These are phyloP conservation scores for Eulemur rufifrons DNA, from an alignment of 2,113 vertebrate genomes.

Conservation along the genomic window DNA sequence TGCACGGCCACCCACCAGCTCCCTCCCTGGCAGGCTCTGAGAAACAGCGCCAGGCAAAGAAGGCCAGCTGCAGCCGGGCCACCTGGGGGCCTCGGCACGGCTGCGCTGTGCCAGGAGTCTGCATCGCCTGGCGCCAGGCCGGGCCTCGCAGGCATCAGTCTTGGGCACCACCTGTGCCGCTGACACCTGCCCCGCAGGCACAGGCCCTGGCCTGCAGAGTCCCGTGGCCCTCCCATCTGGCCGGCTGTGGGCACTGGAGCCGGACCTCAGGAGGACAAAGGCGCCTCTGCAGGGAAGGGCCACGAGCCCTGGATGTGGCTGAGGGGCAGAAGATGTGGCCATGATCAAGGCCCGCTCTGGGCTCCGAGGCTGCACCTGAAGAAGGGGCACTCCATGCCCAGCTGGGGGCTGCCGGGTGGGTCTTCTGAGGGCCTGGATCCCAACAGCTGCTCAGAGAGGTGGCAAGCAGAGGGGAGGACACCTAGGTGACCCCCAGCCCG, in stretches of 20 bases:
- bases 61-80: neutral
- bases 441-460: neutral
- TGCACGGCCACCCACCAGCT: neutral
- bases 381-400: rapidly evolving
- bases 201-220: too few species aligned
- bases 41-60: neutral
- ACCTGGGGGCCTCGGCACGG: rapidly evolving
- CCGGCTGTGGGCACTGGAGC: neutral
- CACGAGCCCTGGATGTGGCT: too few species aligned
- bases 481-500: neutral
- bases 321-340: neutral
- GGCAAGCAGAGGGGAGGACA: neutral
- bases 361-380: neutral
- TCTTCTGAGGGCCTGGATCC: neutral
- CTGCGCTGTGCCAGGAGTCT: rapidly evolving
- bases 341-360: neutral
- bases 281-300: neutral
- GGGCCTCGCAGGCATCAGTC: neutral
- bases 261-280: neutral
- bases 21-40: neutral
- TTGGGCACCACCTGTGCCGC: neutral
- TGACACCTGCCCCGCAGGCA: neutral
- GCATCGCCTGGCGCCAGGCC: rapidly evolving
- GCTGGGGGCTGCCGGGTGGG: neutral
- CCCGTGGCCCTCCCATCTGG: neutral